These are phyloP conservation scores for Hypocryptadius cinnamomeus DNA, from an alignment of 2,113 vertebrate genomes.

Conservation along the genomic window DNA sequence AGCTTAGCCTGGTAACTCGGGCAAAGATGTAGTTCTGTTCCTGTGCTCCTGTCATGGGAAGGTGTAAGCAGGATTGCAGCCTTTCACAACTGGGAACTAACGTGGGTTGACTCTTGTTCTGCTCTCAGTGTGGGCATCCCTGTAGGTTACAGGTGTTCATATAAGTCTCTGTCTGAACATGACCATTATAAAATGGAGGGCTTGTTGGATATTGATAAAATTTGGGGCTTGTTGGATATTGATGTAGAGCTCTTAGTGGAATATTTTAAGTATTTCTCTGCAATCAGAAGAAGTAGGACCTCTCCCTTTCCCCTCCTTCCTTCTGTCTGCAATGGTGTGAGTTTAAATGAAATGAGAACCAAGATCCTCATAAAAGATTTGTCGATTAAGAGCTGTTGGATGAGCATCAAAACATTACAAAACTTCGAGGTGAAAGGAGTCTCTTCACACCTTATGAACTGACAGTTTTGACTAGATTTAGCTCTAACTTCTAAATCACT, in stretches of 20 bases:
- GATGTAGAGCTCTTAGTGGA: not conserved
- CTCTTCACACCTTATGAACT: not conserved
- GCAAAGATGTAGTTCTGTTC: not conserved
- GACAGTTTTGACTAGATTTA: not conserved
- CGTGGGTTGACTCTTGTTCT: not conserved
- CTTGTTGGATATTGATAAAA: not conserved
- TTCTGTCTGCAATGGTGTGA: not conserved
- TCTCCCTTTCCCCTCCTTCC: not conserved
- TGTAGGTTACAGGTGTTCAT: not conserved
- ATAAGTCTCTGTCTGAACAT: not conserved
- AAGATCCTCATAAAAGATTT: not conserved
- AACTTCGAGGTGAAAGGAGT: not conserved
- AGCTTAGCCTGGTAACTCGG: not conserved
- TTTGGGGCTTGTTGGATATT: not conserved
- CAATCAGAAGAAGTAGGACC: not conserved
- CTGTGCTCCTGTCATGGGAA: accelerated
- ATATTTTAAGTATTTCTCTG: not conserved
- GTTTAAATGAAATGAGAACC: not conserved
- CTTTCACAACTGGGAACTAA: not conserved
- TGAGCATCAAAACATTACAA: not conserved
- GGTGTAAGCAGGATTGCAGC: not conserved
- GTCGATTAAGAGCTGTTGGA: not conserved
- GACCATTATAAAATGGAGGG: not conserved
- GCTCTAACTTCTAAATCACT: not conserved
- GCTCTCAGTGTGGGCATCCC: not conserved